phyloP scores from a whole-genome alignment of 2,888 invertebrate species.

The Ormyrus nitidulus region DNA sequence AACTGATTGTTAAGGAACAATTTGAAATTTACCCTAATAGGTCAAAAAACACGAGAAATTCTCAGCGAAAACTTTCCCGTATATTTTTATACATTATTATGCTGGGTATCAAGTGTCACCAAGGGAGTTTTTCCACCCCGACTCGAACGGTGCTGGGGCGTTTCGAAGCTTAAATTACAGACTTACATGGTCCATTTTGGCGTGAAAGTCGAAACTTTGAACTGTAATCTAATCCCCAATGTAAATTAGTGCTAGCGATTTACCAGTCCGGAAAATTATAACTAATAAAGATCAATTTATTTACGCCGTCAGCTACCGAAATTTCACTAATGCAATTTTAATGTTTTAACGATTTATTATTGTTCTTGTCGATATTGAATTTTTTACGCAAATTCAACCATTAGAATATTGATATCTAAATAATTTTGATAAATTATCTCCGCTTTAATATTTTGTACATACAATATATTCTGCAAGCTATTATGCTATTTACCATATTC shows the following conservation, averaged over 20 bases:
- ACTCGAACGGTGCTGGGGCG: background rate
- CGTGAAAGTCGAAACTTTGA: slow-evolving; percentile 31
- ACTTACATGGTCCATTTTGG: slow-evolving; percentile 23
- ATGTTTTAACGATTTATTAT: no score
- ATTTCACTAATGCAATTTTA: no score
- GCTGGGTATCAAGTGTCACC: slow-evolving; percentile 47
- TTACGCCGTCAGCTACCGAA: background rate
- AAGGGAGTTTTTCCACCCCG: slow-evolving; percentile 27
- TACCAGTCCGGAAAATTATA: background rate
- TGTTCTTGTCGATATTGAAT: background rate
- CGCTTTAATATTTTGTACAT: slow-evolving; percentile 24
- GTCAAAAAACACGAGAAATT: background rate
- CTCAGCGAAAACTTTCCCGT: background rate
- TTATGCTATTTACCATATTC: slow-evolving; percentile 4
- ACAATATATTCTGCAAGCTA: background rate
- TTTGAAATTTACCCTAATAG: slow-evolving; percentile 21
- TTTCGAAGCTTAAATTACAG: slow-evolving; percentile 52
- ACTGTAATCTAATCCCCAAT: background rate
- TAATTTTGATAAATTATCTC: slow-evolving; percentile 14
- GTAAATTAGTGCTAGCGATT: slow-evolving; percentile 19
- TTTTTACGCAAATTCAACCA: background rate
- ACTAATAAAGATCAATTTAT: background rate
- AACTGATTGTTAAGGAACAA: background rate
- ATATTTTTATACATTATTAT: slow-evolving; percentile 42
- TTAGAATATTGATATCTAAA: background rate